phyloP scores from a whole-genome alignment of 2,113 vertebrate genomes.

The Pontoporia blainvillei region DNA sequence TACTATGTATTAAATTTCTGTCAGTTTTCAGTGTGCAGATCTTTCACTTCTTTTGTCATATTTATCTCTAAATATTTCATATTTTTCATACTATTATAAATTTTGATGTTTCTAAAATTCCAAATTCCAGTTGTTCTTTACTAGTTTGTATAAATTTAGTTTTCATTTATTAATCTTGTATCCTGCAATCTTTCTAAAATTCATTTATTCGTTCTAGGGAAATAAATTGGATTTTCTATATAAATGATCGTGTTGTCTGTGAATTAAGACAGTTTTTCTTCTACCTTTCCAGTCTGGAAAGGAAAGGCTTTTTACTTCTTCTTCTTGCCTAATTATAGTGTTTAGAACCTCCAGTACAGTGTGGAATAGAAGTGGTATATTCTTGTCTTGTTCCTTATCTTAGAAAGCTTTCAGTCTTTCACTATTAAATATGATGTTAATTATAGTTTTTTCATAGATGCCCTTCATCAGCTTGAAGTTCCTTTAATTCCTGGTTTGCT shows the following conservation, averaged over 20 bases:
- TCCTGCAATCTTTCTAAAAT: background rate
- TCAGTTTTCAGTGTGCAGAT: background rate
- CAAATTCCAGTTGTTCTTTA: background rate
- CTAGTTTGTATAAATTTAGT: background rate
- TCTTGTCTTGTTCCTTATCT: background rate
- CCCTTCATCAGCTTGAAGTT: background rate
- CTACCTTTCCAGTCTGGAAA: background rate
- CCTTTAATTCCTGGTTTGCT: background rate
- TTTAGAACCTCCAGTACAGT: background rate
- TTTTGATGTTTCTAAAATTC: background rate
- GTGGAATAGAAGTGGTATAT: background rate
- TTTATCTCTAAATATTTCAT: background rate
- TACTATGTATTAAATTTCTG: constrained; percentile 4
- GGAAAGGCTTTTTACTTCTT: background rate
- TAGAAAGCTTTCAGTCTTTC: background rate
- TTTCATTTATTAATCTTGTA: background rate
- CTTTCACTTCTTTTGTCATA: background rate
- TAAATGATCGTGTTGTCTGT: background rate
- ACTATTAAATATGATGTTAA: background rate
- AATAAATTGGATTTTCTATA: background rate
- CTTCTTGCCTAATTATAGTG: background rate
- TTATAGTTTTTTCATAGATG: background rate
- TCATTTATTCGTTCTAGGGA: background rate
- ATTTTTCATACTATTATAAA: background rate
- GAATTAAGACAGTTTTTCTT: background rate